Percentiles rank a stretch among this genome's conserved stretches.
phyloP scores from a whole-genome alignment of 2,113 vertebrate genomes.

The Mustelus asterias region DNA sequence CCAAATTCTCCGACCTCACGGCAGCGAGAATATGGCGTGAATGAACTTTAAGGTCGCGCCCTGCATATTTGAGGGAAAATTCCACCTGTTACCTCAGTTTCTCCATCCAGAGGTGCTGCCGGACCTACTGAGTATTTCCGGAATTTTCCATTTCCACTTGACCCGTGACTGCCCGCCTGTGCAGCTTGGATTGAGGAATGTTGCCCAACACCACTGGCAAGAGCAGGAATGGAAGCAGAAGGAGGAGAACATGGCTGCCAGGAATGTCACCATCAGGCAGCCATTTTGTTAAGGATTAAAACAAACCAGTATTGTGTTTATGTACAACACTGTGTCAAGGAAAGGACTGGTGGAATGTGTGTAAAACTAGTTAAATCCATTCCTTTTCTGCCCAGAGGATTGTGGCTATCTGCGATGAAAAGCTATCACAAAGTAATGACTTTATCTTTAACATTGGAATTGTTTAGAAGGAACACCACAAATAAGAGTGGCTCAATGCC shows the following conservation, averaged over 20 bases:
- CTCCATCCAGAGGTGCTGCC: no score
- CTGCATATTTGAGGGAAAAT: no score
- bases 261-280: background rate
- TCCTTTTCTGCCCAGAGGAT: background rate
- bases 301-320: background rate
- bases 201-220: background rate
- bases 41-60: no score
- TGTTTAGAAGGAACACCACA: background rate
- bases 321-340: background rate
- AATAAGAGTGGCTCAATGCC: background rate
- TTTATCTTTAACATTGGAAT: background rate
- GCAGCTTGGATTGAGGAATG: no score
- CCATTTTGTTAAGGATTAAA: background rate
- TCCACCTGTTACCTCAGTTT: no score
- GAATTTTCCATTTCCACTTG: no score
- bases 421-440: background rate
- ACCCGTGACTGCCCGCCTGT: no score
- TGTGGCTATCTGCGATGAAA: background rate
- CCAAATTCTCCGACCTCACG: no score
- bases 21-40: no score
- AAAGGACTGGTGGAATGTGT: background rate
- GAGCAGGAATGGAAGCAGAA: background rate
- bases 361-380: background rate
- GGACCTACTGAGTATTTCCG: no score
- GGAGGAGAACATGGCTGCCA: background rate